phyloP scores from a whole-genome alignment of 2,888 invertebrate genomes.

The Urechis unicinctus region DNA sequence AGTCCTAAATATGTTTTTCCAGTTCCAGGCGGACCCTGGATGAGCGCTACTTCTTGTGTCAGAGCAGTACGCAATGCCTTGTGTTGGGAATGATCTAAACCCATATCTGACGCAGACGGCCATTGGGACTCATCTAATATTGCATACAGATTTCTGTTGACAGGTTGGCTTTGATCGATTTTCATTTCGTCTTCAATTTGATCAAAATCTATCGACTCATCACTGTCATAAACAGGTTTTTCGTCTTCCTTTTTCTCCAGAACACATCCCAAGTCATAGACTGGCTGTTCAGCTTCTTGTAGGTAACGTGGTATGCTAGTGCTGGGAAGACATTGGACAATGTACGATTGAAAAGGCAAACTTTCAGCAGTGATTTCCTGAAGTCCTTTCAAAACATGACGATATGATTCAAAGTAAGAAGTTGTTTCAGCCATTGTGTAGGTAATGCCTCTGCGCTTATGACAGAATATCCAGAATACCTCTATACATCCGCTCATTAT shows the following conservation, averaged over 20 bases:
- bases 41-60: constrained; percentile 41
- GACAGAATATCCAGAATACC: constrained; percentile 7
- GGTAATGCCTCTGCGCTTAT: constrained; percentile 5
- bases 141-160: neutral
- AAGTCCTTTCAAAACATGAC: constrained; percentile 67
- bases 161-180: neutral
- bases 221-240: neutral
- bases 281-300: neutral
- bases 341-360: constrained; percentile 66
- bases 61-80: constrained; percentile 37
- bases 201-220: neutral
- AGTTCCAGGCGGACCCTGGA: constrained; percentile 72
- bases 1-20: constrained; percentile 78
- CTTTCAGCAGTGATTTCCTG: constrained; percentile 55
- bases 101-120: constrained; percentile 30
- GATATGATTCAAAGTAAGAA: constrained; percentile 76
- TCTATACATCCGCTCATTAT: constrained; percentile 33
- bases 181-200: neutral
- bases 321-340: constrained; percentile 55
- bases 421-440: constrained; percentile 68
- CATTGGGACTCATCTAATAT: constrained; percentile 20
- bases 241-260: neutral
- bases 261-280: constrained; percentile 3
- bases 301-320: constrained; percentile 51
- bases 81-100: constrained; percentile 36